Conservation (phyloP, 2,888 invertebrate species). For the Drosophila vallismaia region DNA sequence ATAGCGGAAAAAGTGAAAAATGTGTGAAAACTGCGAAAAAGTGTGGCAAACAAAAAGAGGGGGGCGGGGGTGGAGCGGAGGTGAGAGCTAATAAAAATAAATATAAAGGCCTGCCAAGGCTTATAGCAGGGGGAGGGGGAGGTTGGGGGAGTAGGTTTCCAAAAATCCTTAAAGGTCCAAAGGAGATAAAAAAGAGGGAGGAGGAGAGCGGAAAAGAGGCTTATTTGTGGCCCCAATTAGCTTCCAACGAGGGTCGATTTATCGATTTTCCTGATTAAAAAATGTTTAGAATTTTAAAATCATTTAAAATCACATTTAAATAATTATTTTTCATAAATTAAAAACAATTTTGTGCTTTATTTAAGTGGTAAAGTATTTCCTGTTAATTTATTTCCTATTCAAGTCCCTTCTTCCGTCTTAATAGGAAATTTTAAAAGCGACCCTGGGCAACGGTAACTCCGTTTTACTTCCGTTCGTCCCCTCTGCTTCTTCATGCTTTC, state of each 20-base stretch:
- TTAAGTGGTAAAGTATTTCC: not conserved
- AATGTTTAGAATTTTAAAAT: too few relatives aligned
- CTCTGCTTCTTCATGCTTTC: not conserved
- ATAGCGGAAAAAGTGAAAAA: conserved; percentile 33
- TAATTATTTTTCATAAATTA: too few relatives aligned
- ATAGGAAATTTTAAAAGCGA: conserved; percentile 10
- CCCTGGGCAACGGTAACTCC: conserved; percentile 9
- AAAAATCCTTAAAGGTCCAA: not conserved
- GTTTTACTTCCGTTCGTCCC: conserved; percentile 17
- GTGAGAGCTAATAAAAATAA: conserved; percentile 67
- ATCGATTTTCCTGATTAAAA: too few relatives aligned
- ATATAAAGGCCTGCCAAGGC: conserved; percentile 43
- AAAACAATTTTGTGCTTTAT: too few relatives aligned
- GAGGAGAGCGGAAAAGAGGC: conserved; percentile 9
- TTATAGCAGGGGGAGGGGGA: not conserved
- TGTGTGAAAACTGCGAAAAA: conserved; percentile 68
- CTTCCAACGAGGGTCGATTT: conserved; percentile 18
- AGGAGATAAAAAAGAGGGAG: conserved; percentile 1
- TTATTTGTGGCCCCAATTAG: conserved; percentile 45
- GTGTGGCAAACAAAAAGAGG: conserved; percentile 6
- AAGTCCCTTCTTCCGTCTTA: too few relatives aligned
- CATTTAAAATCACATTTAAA: too few relatives aligned
- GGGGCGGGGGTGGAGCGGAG: conserved; percentile 10
- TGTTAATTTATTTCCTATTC: too few relatives aligned
- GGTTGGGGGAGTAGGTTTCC: not conserved